A percentile compares a stretch with the other conserved stretches of the same genome.
Conservation (phyloP, 2,113 vertebrate species). For the Excalfactoria chinensis region DNA sequence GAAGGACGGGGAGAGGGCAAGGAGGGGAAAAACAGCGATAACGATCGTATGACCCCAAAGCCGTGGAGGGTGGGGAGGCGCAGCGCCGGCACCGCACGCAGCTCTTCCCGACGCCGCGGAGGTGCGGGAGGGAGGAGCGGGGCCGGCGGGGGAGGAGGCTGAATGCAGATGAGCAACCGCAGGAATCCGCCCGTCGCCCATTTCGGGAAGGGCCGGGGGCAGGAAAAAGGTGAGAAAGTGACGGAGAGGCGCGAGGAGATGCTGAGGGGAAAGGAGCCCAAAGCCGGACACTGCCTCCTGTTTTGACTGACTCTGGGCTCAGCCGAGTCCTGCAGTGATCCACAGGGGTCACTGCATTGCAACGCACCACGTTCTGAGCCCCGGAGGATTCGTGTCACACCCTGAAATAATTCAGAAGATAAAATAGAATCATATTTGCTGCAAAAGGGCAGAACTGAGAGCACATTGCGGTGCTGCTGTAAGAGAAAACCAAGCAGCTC, state of each 20-base stretch:
- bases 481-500: no score
- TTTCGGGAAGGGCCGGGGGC: neutral
- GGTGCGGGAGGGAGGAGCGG: slow-evolving; percentile 49
- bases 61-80: neutral
- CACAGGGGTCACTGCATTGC: no score
- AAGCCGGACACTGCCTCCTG: neutral
- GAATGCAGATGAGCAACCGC: slow-evolving; percentile 32
- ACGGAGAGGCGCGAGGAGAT: neutral
- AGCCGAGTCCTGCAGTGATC: rapidly evolving
- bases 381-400: neutral
- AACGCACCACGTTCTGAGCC: neutral
- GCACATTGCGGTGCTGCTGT: neutral
- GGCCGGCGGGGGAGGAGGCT: neutral
- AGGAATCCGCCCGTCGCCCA: neutral
- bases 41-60: neutral
- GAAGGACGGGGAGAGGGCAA: slow-evolving; percentile 63
- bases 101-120: neutral
- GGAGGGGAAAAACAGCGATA: neutral
- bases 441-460: neutral
- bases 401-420: neutral
- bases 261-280: neutral
- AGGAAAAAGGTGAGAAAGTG: neutral
- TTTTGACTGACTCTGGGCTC: neutral
- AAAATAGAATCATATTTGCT: neutral
- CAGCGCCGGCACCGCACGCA: neutral